phyloP scores from a whole-genome alignment of 1,140 invertebrate species.

The Dendroctonus valens region DNA sequence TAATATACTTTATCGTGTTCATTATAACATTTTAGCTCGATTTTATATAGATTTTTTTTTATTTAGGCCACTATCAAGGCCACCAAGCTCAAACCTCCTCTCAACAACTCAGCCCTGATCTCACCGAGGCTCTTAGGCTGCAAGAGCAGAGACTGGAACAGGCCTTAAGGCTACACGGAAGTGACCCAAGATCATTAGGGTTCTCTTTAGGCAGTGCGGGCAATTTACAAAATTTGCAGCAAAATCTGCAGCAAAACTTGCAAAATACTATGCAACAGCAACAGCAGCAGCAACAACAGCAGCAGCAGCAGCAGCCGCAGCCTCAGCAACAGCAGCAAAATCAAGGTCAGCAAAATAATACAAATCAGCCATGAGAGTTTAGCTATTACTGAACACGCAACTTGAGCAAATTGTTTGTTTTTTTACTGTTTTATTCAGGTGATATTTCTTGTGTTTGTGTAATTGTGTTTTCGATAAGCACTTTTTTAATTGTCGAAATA shows the following conservation, averaged over 20 bases:
- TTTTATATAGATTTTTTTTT: slow-evolving; percentile 1
- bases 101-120: slow-evolving; percentile 59
- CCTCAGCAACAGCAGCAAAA: slow-evolving; percentile 57
- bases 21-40: no score
- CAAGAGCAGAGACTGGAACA: slow-evolving; percentile 80
- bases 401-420: slow-evolving; percentile 9
- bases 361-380: slow-evolving; percentile 60
- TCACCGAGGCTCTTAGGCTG: slow-evolving; percentile 70
- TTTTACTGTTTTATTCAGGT: not conserved
- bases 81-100: slow-evolving; percentile 49
- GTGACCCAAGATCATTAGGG: slow-evolving; percentile 62
- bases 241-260: slow-evolving; percentile 54
- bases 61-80: slow-evolving; percentile 53
- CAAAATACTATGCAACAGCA: slow-evolving; percentile 49
- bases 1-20: no score
- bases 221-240: slow-evolving; percentile 59
- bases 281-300: slow-evolving; percentile 57
- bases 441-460: slow-evolving; percentile 1
- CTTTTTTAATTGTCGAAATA: not conserved
- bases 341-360: slow-evolving; percentile 25
- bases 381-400: slow-evolving; percentile 57
- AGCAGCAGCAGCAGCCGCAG: slow-evolving; percentile 42
- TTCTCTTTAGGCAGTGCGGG: slow-evolving; percentile 59
- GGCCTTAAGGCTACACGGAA: slow-evolving; percentile 72
- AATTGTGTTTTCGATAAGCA: slow-evolving; percentile 4